Conservation (phyloP, 2,113 vertebrate species). For the Onychostoma macrolepis region DNA sequence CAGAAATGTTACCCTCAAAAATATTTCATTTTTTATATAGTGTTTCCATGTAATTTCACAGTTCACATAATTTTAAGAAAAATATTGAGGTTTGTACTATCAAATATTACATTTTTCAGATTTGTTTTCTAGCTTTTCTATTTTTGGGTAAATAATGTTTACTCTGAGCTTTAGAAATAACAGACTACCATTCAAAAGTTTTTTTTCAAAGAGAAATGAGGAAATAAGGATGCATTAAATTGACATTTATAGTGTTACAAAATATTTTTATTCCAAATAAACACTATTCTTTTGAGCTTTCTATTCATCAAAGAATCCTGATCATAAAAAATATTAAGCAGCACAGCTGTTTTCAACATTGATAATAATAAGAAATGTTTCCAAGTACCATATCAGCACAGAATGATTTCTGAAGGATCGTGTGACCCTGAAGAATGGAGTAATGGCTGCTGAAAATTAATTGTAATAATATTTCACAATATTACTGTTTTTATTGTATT, state of each 20-base stretch:
- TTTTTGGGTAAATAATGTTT: too few species aligned
- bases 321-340: background rate
- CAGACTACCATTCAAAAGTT: too few species aligned
- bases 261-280: too few species aligned
- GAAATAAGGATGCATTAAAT: too few species aligned
- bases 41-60: background rate
- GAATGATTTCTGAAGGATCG: background rate
- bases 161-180: too few species aligned
- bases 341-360: background rate
- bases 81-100: too few species aligned
- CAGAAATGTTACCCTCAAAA: background rate
- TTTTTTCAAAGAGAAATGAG: too few species aligned
- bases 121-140: too few species aligned
- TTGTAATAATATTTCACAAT: background rate
- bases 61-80: too few species aligned
- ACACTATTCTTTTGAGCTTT: background rate
- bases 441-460: background rate
- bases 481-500: background rate
- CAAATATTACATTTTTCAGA: too few species aligned
- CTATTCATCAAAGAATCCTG: background rate
- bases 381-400: background rate
- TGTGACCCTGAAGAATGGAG: background rate
- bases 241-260: too few species aligned
- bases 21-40: background rate
- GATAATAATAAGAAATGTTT: background rate